Conservation (phyloP, 2,888 invertebrate species). For the Linyphia triangularis region DNA sequence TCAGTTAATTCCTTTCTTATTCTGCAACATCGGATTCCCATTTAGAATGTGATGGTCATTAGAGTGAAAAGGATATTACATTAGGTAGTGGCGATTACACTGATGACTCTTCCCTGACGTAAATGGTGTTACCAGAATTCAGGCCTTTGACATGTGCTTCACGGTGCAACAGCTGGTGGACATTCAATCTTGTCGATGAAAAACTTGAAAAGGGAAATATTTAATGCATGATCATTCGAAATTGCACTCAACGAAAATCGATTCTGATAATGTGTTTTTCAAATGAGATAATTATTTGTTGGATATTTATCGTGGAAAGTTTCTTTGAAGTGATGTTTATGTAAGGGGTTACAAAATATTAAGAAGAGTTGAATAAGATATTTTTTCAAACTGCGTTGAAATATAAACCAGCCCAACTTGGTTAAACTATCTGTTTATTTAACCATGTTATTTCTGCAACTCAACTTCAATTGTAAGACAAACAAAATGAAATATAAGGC, state of each 20-base stretch:
- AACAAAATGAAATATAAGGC: too few species aligned
- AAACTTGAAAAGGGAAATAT: not conserved
- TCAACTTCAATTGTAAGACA: too few species aligned
- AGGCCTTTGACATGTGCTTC: not conserved
- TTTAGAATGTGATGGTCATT: constrained; percentile 57
- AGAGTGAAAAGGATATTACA: constrained; percentile 51
- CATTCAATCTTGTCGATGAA: not conserved
- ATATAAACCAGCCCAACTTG: too few species aligned
- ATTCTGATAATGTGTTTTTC: not conserved
- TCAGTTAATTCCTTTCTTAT: constrained; percentile 45
- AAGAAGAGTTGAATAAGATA: too few species aligned
- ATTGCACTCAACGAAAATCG: not conserved
- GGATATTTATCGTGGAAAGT: not conserved
- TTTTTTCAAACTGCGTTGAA: too few species aligned
- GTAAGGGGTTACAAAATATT: too few species aligned
- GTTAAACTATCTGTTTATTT: too few species aligned
- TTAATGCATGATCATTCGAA: constrained; percentile 1
- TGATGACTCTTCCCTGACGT: constrained; percentile 16
- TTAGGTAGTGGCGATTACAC: constrained; percentile 37
- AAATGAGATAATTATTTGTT: not conserved
- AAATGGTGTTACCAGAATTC: constrained; percentile 37
- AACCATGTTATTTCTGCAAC: too few species aligned
- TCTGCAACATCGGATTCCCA: constrained; percentile 45
- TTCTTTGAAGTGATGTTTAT: not conserved
- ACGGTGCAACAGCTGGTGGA: constrained; percentile 37